Percentiles rank a stretch among this genome's conserved stretches.
Evolutionary conservation across 2,113 vertebrate species (phyloP).

Genomic region (Coptodon rendalli): DNA sequence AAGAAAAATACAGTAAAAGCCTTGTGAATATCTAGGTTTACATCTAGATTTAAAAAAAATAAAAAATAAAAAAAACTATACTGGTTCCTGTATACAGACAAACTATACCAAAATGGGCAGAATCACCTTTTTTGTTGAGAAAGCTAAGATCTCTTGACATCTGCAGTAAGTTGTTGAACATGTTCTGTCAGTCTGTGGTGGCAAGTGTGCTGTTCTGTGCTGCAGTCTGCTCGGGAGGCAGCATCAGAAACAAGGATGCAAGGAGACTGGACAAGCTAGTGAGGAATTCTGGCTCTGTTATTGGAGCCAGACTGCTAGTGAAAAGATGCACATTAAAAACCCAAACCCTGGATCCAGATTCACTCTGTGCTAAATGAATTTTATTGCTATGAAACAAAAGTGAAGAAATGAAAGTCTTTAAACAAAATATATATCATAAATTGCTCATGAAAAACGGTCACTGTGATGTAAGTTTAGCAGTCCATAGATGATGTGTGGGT

Average conservation of each 20-base stretch:
- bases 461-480: neutral
- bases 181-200: neutral
- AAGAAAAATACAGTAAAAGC: neutral
- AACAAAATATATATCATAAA: neutral
- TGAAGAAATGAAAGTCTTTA: neutral
- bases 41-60: neutral
- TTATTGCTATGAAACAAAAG: neutral
- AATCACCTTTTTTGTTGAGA: neutral
- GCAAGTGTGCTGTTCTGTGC: neutral
- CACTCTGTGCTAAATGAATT: neutral
- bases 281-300: neutral
- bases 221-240: neutral
- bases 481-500: neutral
- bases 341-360: neutral
- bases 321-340: neutral
- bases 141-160: neutral
- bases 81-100: neutral
- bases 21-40: neutral
- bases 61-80: neutral
- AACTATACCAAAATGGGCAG: neutral
- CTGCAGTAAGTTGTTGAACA: neutral
- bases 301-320: neutral
- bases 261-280: neutral
- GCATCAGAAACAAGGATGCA: neutral
- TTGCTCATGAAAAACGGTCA: neutral